Base-by-base conservation (phyloP, 1,140 invertebrate species). In the Drosophila grimshawi region DNA sequence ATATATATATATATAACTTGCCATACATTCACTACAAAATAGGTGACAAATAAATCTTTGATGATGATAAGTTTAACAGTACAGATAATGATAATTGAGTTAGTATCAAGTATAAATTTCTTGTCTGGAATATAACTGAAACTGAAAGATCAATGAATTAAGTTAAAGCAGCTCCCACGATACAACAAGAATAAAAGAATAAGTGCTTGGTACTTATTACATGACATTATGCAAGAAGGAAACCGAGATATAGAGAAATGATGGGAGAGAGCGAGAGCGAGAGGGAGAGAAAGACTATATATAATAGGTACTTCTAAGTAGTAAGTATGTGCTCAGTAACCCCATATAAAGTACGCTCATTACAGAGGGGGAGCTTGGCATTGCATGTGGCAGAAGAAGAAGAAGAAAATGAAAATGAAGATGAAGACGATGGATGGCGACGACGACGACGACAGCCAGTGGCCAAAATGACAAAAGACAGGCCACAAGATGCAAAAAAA, bases 291-390 rank as follows among this genome's bases (percentile, higher is more conserved):
- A 10, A 5, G 30, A 3, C 8, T 32, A 30, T 51, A 8, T 8
- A 33, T 52, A 33, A 19, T 56, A 41, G 7, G 5, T 57, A 39
- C 11, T 49, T 70, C 59, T 59, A 29, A 45, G 53, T 73, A 37
- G 37, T n/a, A 43, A 43, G 19, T 64, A 48, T 59, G 70, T 70
- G 64, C 79, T 65, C 57, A 70, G 69, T 85, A 80, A 73, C 72
- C 67, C 81, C 72, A 72, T 72, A 86, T 81, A 86, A 86, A 86
- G 62, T 73, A 66, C 45, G 77, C 78, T 86, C 79, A 86, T 86
- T 86, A 86, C 71, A 62, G 10, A n/a, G 39, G 39, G 10, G 30
- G 62, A 53, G 67, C 80, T 74, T 69, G 51, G 51, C 71, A 69
- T 74, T 74, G 71, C 71, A 74, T 73, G 70, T 49, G 55, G 41